Percentiles rank a stretch among this genome's conserved stretches.
These are phyloP conservation scores for Dipodomys merriami DNA, from an alignment of 2,113 vertebrate species.

Conservation along the genomic window DNA sequence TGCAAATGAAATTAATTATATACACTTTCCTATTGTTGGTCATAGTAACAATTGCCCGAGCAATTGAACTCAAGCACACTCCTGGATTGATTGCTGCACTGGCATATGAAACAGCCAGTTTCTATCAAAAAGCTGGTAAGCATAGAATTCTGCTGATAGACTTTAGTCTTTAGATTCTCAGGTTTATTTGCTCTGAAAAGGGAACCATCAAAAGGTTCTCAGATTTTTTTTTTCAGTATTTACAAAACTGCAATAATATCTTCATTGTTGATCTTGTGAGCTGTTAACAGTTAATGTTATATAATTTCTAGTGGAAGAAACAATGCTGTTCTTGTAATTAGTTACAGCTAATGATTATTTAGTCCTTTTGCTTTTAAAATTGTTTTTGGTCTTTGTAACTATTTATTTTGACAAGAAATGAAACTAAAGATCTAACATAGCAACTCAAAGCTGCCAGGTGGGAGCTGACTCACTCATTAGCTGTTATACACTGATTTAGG, in stretches of 20 bases:
- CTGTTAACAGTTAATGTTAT: not conserved
- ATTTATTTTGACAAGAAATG: not conserved
- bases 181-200: not conserved
- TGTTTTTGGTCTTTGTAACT: conserved; percentile 13
- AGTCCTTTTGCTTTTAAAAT: not conserved
- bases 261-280: not conserved
- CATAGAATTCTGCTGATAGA: conserved; percentile 42
- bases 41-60: conserved; percentile 97
- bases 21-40: conserved; percentile 25
- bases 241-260: not conserved
- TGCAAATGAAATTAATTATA: not conserved
- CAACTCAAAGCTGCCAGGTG: not conserved
- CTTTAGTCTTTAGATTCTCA: conserved; percentile 42
- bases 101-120: conserved; percentile 96
- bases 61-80: conserved; percentile 97
- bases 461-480: not conserved
- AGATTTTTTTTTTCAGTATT: conserved; percentile 9
- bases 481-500: not conserved
- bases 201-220: not conserved
- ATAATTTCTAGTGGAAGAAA: not conserved
- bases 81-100: conserved; percentile 94
- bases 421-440: not conserved
- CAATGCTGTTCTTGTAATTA: not conserved
- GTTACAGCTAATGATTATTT: not conserved
- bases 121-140: conserved; percentile 97